phyloP scores from a whole-genome alignment of 2,113 vertebrate genomes.

The Esox niger region DNA sequence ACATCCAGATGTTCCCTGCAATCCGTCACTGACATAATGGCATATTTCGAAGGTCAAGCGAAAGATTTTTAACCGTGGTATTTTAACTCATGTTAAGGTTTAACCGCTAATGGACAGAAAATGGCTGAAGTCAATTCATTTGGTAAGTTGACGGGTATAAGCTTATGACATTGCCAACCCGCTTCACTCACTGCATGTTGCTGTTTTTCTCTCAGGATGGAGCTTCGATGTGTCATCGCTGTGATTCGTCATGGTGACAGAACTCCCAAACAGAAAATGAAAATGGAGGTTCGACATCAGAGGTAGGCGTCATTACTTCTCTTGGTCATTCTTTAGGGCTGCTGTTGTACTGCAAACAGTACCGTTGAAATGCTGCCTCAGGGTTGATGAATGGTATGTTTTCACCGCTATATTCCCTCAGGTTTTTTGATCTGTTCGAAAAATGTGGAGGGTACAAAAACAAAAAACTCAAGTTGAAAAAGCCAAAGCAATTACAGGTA shows the following conservation, averaged over 20 bases:
- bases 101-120: too few relatives aligned
- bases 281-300: constrained; percentile 88
- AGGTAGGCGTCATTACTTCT: constrained; percentile 59
- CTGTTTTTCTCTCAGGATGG: constrained; percentile 78
- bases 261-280: constrained; percentile 92
- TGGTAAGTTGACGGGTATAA: too few relatives aligned
- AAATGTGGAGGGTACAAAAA: constrained; percentile 87
- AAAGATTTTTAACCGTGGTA: too few relatives aligned
- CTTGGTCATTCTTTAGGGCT: neutral
- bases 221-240: constrained; percentile 87
- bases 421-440: constrained; percentile 92
- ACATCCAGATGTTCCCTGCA: too few relatives aligned
- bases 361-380: neutral
- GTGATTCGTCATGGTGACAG: constrained; percentile 88
- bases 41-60: too few relatives aligned
- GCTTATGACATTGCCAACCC: too few relatives aligned
- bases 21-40: too few relatives aligned
- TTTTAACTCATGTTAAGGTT: too few relatives aligned
- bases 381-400: neutral
- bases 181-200: too few relatives aligned
- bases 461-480: constrained; percentile 87
- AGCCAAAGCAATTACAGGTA: constrained; percentile 85
- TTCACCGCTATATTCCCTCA: constrained; percentile 42
- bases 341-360: neutral
- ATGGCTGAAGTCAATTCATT: too few relatives aligned